These are phyloP conservation scores for Ariopsis seemanni DNA, from an alignment of 2,113 vertebrate genomes.

Conservation along the genomic window DNA sequence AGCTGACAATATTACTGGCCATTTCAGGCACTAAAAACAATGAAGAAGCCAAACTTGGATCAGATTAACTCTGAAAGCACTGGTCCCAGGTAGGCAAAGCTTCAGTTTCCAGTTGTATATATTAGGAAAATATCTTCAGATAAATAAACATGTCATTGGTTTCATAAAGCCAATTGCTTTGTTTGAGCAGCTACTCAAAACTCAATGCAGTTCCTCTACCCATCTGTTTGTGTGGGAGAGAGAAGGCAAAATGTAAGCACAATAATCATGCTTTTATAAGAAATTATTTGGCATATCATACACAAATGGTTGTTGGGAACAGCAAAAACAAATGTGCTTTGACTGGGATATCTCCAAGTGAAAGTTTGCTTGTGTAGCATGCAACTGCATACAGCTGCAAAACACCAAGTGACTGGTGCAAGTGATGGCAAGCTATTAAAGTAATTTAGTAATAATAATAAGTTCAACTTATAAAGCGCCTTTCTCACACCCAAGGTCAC, in stretches of 20 bases:
- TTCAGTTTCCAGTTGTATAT: neutral
- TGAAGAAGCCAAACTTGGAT: neutral
- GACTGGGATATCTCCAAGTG: neutral
- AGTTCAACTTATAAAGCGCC: too few species aligned
- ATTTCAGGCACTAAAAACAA: neutral
- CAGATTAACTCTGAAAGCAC: neutral
- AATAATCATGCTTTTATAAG: neutral
- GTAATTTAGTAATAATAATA: neutral
- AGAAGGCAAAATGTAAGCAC: neutral
- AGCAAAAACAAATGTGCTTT: neutral
- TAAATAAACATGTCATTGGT: neutral
- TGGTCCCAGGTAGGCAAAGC: constrained; percentile 3
- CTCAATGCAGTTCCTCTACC: neutral
- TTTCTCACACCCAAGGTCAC: too few species aligned
- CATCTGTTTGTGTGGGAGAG: neutral
- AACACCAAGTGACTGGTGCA: too few species aligned
- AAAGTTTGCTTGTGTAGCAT: neutral
- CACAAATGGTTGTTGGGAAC: neutral
- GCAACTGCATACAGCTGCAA: neutral
- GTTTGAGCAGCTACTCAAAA: neutral
- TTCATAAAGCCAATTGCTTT: neutral
- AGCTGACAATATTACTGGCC: neutral
- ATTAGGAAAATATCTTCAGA: neutral
- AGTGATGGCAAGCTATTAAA: neutral
- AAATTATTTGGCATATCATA: neutral